Base-by-base conservation (phyloP, 2,113 vertebrate genomes). In the Spilogale gracilis region DNA sequence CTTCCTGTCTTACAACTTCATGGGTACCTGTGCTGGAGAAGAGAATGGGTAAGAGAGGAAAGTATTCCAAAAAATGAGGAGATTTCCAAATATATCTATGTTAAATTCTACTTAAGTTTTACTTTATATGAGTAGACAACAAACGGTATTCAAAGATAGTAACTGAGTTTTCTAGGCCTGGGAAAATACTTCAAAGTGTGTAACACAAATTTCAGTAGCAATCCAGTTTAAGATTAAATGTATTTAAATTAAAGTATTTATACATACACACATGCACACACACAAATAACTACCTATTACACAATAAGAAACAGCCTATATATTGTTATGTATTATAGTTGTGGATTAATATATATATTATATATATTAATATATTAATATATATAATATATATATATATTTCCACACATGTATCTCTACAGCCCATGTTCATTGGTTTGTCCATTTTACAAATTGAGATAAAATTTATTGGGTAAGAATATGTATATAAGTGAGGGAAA, bases 141-240 rank as follows among this genome's bases (percentile, higher is more conserved):
- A 84, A 91, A 67, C 32, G 60, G 0, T 43, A n/a, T 60, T 78
- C 5, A 74, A 63, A 63, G 16, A 43, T 63, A 10, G 1, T 25
- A 32, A 67, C 3, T 45, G 4, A 81, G 2, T 60, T 89, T 74
- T 91, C 11, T 32, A 85, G 32, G 32, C 14, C n/a, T 27, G 10
- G 2, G 5, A 69, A 91, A n/a, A 71, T 54, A 74, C 20, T 74
- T 52, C 8, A 20, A 91, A 85, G 11, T 5, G 0, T 61, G 3
- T 76, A 80, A 92, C 54, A n/a, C 73, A 79, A 45, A 67, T 87
- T 80, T 78, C n/a, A 96, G 11, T 67, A n/a, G 18, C 6, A 3
- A 3, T 54, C 14, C 6, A 58, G 5, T 91, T 88, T 85, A 80
- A 48, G 30, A 92, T 65, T 27, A 58, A 63, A 9, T 52, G 2